phyloP scores from a whole-genome alignment of 2,888 invertebrate species.

The Meandrusa payeni region DNA sequence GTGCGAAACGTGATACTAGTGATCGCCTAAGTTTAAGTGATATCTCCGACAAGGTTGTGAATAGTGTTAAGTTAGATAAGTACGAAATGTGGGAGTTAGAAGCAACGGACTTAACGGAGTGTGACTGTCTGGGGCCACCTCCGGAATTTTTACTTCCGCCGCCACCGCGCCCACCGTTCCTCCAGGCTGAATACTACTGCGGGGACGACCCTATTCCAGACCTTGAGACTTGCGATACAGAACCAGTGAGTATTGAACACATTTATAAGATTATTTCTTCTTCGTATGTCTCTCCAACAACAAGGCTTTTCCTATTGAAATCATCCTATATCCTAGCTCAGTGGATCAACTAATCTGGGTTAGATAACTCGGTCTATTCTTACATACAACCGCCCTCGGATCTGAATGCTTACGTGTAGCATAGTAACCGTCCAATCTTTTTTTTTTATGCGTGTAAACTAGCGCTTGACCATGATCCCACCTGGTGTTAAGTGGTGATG shows the following conservation, averaged over 20 bases:
- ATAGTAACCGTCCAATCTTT: no score
- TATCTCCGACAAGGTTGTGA: slow-evolving; percentile 76
- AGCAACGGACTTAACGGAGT: slow-evolving; percentile 85
- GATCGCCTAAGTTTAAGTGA: slow-evolving; percentile 66
- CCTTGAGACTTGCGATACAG: slow-evolving; percentile 87
- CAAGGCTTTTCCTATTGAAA: no score
- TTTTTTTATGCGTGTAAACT: no score
- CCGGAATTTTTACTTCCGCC: slow-evolving; percentile 88
- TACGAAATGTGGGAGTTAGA: slow-evolving; percentile 87
- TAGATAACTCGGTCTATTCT: no score
- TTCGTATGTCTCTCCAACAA: no score
- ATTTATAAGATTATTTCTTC: no score
- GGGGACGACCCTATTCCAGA: slow-evolving; percentile 86
- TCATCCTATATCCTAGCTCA: no score
- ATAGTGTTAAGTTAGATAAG: slow-evolving; percentile 76
- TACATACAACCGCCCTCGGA: no score
- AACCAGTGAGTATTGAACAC: slow-evolving; percentile 83
- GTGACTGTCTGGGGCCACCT: slow-evolving; percentile 88
- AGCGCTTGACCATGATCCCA: no score
- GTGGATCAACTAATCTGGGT: no score
- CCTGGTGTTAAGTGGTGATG: no score
- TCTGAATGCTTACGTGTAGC: no score
- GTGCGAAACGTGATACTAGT: slow-evolving; percentile 73
- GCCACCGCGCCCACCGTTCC: slow-evolving; percentile 86
- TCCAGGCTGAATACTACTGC: slow-evolving; percentile 85